phyloP scores from a whole-genome alignment of 1,140 invertebrate genomes.

The Scaptomyza hsui region DNA sequence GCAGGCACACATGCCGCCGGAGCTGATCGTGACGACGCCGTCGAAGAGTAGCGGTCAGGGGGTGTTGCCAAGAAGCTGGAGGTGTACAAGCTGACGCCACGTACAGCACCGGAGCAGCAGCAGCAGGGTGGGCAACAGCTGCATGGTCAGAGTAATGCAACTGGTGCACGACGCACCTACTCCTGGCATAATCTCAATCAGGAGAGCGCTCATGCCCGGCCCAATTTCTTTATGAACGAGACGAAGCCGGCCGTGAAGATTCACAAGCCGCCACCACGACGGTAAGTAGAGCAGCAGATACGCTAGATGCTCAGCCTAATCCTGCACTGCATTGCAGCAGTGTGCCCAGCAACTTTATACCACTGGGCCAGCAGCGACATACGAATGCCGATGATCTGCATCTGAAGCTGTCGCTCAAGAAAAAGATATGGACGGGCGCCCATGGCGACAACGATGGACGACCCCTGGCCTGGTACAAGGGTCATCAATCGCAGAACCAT shows the following conservation, averaged over 20 bases:
- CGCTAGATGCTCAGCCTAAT: background rate
- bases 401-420: constrained; percentile 78
- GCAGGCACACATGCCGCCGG: constrained; percentile 72
- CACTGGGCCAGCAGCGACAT: constrained; percentile 39
- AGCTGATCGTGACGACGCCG: constrained; percentile 79
- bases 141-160: constrained; percentile 8
- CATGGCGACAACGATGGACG: constrained; percentile 43
- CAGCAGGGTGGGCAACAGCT: constrained; percentile 19
- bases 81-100: constrained; percentile 64
- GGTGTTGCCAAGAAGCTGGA: constrained; percentile 53
- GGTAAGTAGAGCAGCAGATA: constrained; percentile 27
- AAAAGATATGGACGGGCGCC: constrained; percentile 80
- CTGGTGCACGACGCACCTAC: constrained; percentile 65
- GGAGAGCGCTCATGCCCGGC: constrained; percentile 20
- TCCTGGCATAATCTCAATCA: constrained; percentile 83
- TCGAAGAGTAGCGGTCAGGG: constrained; percentile 45
- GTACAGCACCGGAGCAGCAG: constrained; percentile 51
- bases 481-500: constrained; percentile 27
- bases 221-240: constrained; percentile 38
- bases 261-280: constrained; percentile 36
- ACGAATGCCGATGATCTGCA: constrained; percentile 63
- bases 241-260: constrained; percentile 43
- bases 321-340: constrained; percentile 4
- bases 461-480: constrained; percentile 62
- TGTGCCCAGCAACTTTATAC: constrained; percentile 58